A percentile compares a stretch with the other conserved stretches of the same genome.
Conservation (phyloP, 2,888 invertebrate species). For the Limnephilus auricula region DNA sequence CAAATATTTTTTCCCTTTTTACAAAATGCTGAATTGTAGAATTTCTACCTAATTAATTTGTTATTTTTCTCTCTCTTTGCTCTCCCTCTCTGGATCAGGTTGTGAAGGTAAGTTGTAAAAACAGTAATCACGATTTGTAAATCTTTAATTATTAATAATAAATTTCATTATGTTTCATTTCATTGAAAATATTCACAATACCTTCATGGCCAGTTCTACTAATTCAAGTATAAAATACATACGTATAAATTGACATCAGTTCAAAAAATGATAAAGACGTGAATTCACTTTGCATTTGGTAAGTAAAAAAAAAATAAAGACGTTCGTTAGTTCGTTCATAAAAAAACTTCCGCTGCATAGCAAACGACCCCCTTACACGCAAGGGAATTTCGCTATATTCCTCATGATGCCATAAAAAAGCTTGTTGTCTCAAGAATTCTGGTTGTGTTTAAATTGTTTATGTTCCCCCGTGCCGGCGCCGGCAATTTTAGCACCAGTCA, state of each 20-base stretch:
- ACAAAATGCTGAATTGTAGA: neutral
- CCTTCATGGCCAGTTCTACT: neutral
- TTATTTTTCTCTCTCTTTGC: slow-evolving; percentile 24
- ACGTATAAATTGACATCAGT: too few relatives aligned
- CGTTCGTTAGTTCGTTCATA: too few relatives aligned
- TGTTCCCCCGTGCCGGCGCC: neutral
- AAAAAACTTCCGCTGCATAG: too few relatives aligned
- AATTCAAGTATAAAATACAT: neutral
- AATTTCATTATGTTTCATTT: neutral
- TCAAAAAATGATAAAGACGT: too few relatives aligned
- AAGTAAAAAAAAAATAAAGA: too few relatives aligned
- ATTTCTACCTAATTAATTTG: neutral
- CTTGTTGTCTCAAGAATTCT: neutral
- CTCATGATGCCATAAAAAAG: neutral
- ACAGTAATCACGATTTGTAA: neutral
- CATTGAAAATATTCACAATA: neutral
- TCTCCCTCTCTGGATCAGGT: slow-evolving; percentile 30
- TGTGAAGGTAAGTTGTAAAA: slow-evolving; percentile 32
- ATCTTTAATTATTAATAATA: too few relatives aligned
- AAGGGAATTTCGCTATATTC: neutral
- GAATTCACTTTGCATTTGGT: too few relatives aligned
- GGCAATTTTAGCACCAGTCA: neutral
- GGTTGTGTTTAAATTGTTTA: neutral
- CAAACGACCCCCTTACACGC: neutral
- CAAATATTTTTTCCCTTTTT: too few relatives aligned